Base-by-base conservation (phyloP, 2,113 vertebrate genomes). In the Todiramphus saurophagus region DNA sequence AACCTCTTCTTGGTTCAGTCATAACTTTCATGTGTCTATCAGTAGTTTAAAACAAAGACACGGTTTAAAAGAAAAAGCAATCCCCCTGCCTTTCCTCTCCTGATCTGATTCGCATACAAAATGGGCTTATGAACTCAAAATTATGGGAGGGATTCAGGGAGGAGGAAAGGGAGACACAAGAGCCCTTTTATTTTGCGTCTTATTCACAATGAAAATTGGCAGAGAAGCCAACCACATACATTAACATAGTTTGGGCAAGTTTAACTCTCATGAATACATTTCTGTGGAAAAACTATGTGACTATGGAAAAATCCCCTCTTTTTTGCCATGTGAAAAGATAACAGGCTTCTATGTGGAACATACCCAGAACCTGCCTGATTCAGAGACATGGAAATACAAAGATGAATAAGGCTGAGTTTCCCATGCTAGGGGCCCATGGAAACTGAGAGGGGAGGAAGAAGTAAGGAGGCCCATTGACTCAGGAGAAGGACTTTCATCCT, bases 241-340 rank as follows among this genome's bases (percentile, higher is more conserved):
- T 98, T 98, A 98, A 97, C 97, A 98, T 97, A 98, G 97, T 96
- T 98, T 88, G 97, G 96, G 94, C 96, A 96, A 97, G 96, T 97
- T 98, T 98, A 98, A 98, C 96, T 96, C 96, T 98, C 97, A 98
- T 97, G 96, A 98, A 97, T 98, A 97, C 97, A 97, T 98, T 98
- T 98, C 97, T 98, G 97, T 98, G 97, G 98, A 97, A 98, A 98
- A 98, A 97, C 85, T 96, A 95, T 97, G 96, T 97, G 97, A 97
- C 96, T 97, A 98, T 98, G 97, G 98, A 98, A 98, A 98, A 96
- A 98, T 93, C 94, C 95, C 97, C 96, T 97, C 96, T 97, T 96
- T 97, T 98, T 97, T 97, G 95, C 97, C 91, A 93, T 96, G 97
- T 97, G 94, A 97, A 98, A 98, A 98, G 97, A 97, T 97, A 96